A percentile compares a stretch with the other conserved stretches of the same genome.
phyloP scores from a whole-genome alignment of 2,888 invertebrate species.

The Gymnosoma rotundatum region DNA sequence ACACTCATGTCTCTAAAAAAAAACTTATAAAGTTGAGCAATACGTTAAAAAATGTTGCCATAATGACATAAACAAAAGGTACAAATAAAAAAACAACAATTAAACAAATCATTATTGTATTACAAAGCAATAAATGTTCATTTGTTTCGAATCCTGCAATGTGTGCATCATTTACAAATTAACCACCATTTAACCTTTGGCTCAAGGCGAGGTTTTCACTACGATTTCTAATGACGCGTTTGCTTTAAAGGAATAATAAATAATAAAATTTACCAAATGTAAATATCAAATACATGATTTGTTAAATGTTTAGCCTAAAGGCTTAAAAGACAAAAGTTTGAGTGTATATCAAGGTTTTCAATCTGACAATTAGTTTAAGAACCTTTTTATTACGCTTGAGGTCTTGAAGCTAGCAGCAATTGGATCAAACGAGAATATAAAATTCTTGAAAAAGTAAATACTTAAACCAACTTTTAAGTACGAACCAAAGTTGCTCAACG shows the following conservation, averaged over 20 bases:
- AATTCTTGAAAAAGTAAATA: too few relatives aligned
- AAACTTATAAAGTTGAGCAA: slow-evolving; percentile 9
- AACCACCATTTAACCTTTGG: slow-evolving; percentile 61
- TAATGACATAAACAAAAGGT: slow-evolving; percentile 51
- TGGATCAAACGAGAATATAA: too few relatives aligned
- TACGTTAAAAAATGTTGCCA: slow-evolving; percentile 46
- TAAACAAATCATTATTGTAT: slow-evolving; percentile 42
- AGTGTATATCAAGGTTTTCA: neutral
- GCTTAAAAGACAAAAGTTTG: slow-evolving; percentile 6
- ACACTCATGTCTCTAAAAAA: slow-evolving; percentile 33
- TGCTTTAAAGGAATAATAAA: slow-evolving; percentile 46
- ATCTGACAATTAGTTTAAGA: slow-evolving; percentile 2
- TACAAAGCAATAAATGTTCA: slow-evolving; percentile 54
- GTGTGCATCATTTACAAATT: slow-evolving; percentile 2
- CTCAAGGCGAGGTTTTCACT: slow-evolving; percentile 43
- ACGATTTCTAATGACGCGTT: slow-evolving; percentile 43
- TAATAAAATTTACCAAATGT: slow-evolving; percentile 30
- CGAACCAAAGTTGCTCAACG: too few relatives aligned
- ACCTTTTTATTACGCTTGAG: neutral
- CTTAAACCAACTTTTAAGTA: too few relatives aligned
- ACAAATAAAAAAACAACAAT: slow-evolving; percentile 20
- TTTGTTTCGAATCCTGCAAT: slow-evolving; percentile 15
- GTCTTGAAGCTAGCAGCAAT: too few relatives aligned
- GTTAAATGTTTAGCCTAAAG: slow-evolving; percentile 32
- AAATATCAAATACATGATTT: slow-evolving; percentile 26